Evolutionary conservation across 2,888 invertebrate genomes (phyloP), one percentile per base, ranked within the genome.

Genomic region (Dryadula phaetusa): DNA sequence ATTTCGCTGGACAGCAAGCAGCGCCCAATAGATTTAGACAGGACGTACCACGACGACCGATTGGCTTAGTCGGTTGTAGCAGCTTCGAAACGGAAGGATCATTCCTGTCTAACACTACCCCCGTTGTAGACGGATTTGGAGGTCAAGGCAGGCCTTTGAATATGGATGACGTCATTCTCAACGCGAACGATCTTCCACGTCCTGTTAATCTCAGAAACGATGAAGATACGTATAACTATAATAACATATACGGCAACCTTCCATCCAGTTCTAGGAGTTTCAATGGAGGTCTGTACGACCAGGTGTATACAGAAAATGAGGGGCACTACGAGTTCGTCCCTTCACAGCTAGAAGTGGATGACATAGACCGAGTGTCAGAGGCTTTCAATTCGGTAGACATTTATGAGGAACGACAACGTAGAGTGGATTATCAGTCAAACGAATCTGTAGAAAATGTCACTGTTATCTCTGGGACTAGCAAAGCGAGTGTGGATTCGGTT

Each of bases 401-500:
- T 40, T 90, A 90, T 18, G 91, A 92, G 65, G 89, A 90, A 63
- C 65, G 88, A 70, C 66, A 90, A 0, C 74, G 82, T 12, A 81
- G 81, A 12, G 80, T 79, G 0, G 84, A 85, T 49, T 88, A 85
- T 77, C 88, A 85, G 53, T 89, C 88, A 0, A 87, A 82, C 20
- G 90, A 88, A 67, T 94, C 94, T 0, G 94, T 94, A 52, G 94
- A 94, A 70, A 94, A 94, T 78, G 93, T 93, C 0, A 92, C 94
- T 0, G 93, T 93, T 18, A 87, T 89, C 8, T 88, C 87, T 1
- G 87, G 85, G 0, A 84, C 84, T 0, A 87, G 86, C 64, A 88
- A 87, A 65, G 84, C 86, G 0, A 88, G 89, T 72, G 82, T 90
- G 70, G 95, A 95, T 73, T 93, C 94, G 1, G 90, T 94, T 37